Conservation (phyloP, 2,113 vertebrate genomes). For the Takifugu flavidus region DNA sequence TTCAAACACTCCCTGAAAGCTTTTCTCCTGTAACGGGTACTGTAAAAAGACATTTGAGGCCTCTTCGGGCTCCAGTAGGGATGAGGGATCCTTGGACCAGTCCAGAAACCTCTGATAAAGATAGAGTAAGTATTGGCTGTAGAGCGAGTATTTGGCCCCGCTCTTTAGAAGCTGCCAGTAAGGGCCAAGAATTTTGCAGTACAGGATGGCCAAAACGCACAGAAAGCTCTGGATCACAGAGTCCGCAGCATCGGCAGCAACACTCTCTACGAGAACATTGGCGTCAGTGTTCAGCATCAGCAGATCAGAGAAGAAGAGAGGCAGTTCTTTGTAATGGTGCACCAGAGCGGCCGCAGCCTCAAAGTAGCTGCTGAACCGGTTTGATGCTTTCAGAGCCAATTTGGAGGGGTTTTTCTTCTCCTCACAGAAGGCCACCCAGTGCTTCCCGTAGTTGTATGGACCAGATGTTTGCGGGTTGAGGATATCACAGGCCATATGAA, state of each 20-base stretch:
- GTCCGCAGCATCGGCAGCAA: slow-evolving; percentile 66
- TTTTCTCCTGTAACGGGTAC: slow-evolving; percentile 67
- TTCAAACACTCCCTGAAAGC: slow-evolving; percentile 63
- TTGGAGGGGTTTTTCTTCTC: slow-evolving; percentile 70
- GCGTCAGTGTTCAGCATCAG: slow-evolving; percentile 52
- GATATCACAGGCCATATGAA: slow-evolving; percentile 71
- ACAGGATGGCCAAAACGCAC: slow-evolving; percentile 72
- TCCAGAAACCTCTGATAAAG: slow-evolving; percentile 73
- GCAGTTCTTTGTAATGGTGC: slow-evolving; percentile 73
- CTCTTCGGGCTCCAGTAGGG: slow-evolving; percentile 64
- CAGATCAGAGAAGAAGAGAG: slow-evolving; percentile 72
- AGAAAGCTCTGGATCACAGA: slow-evolving; percentile 68
- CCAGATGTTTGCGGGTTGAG: slow-evolving; percentile 43
- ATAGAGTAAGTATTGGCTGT: slow-evolving; percentile 58
- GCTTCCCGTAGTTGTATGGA: slow-evolving; percentile 58
- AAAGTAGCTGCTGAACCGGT: slow-evolving; percentile 68
- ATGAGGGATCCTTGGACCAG: slow-evolving; percentile 68
- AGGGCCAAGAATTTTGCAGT: slow-evolving; percentile 77
- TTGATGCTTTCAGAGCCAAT: slow-evolving; percentile 46
- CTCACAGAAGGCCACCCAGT: slow-evolving; percentile 76
- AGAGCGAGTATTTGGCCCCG: slow-evolving; percentile 64
- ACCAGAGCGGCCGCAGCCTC: slow-evolving; percentile 71
- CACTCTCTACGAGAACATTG: slow-evolving; percentile 72
- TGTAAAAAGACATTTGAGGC: slow-evolving; percentile 69
- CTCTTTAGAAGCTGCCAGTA: slow-evolving; percentile 77